Base-by-base conservation (phyloP, 2,888 invertebrate genomes). In the Orgyia antiqua region DNA sequence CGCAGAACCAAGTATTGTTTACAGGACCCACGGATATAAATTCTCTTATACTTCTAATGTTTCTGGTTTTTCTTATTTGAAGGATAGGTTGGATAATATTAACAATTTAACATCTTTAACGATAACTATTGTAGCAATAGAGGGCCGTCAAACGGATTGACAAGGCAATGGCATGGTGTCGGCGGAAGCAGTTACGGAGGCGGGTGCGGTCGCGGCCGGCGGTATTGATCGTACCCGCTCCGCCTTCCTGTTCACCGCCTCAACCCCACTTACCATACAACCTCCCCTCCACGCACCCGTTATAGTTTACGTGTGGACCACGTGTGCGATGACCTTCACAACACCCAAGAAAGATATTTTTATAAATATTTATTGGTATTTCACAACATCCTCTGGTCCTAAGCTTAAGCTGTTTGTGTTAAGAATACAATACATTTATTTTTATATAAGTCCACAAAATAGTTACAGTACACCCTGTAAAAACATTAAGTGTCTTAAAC, bases 261-360 rank as follows among this genome's bases (percentile, higher is more conserved):
- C 34, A 36, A 43, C 41, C 50, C 45, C 50, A 43, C 50, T 35
- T 38, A 48, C 51, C 58, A 37, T 55, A 51, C 52, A 46, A 18
- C 10, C 4, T 4, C 10, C 57, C 57, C 53, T 45, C 3, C 43
- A 43, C 45, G 44, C 44, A 41, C 42, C 60, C 64, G 60, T 49
- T 59, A 56, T 52, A 60, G 54, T 62, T 61, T 62, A 69, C 65
- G 58, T 67, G 49, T 51, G 50, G 51, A 61, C 64, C 71, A 74
- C 69, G 68, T 72, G 70, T 63, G 60, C 47, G 39, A 43, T 63
- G 68, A 68, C 68, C 73, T 73, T 73, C 68, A 69, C 60, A 54
- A 49, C 39, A 44, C 49, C 46, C 41, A 45, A 36, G 40, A 52
- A 51, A 42, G 51, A n/a, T n/a, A n/a, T n/a, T n/a, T n/a, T n/a